Evolutionary conservation across 2,797 vertebrate species (phyloP), one percentile per base, ranked within the genome.

Genomic region (Protosalanx chinensis): DNA sequence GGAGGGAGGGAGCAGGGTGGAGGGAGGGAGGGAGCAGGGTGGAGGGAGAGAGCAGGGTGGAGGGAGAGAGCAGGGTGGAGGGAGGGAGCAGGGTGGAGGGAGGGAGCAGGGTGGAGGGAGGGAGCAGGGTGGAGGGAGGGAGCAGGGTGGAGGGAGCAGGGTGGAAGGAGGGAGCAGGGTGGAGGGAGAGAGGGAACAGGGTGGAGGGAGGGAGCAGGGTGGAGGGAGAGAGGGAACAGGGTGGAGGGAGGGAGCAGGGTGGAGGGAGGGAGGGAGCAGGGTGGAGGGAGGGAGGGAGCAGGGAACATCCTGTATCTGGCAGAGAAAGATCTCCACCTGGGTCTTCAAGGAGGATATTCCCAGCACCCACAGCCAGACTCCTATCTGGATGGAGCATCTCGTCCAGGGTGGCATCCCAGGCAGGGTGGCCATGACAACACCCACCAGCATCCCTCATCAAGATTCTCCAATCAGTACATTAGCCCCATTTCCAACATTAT

Each of bases 401-500:
- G 79, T 84, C 79, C 73, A 77, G 7, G 7, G 35, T 3, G 41
- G 15, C 41, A 46, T 3, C 12, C 15, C 57, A 60, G 41, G 80
- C 71, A 71, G 27, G 56, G 64, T 23, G 53, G 69, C 10, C 15
- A 32, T 76, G 78, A 84, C 87, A 86, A 73, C 74, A 79, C 73
- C 86, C 78, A 77, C 83, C 79, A 85, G 82, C 72, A 23, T 72
- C 59, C 64, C 81, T 79, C 85, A 85, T 88, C 89, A 16, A 7
- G 13, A 30, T 29, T 62, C 27, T 62, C 27, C 30, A 85, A 80
- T 85, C 87, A 80, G 66, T 73, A 64, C 72, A 35, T 87, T 87
- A 88, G 57, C 88, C 86, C 82, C 89, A 81, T 87, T 91, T 88
- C 85, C 78, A 71, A 85, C 82, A 85, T 86, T 82, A 86, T 84